phyloP scores from a whole-genome alignment of 2,888 invertebrate species.

The Atherix ibis region DNA sequence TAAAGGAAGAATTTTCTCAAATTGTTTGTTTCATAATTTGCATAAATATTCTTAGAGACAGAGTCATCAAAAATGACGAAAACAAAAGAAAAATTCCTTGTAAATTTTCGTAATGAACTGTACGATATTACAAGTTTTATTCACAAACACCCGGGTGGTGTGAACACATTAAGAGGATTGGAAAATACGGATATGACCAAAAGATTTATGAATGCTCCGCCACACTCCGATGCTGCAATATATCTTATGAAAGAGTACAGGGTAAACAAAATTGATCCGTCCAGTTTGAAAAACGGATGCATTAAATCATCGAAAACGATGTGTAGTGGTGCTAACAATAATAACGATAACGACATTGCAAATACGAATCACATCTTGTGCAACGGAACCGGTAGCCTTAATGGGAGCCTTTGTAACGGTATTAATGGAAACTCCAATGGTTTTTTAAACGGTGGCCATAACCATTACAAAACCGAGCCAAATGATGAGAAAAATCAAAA shows the following conservation, averaged over 20 bases:
- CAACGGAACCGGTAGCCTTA: constrained; percentile 5
- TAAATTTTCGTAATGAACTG: constrained; percentile 33
- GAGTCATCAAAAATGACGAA: too few relatives aligned
- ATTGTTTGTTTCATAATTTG: too few relatives aligned
- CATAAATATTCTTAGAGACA: too few relatives aligned
- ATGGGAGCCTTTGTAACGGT: too few relatives aligned
- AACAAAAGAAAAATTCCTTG: constrained; percentile 17
- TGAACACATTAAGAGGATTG: constrained; percentile 39
- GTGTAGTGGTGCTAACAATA: too few relatives aligned
- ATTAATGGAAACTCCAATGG: not conserved
- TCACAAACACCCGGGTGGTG: constrained; percentile 59
- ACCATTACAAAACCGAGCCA: too few relatives aligned
- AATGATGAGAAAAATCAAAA: too few relatives aligned
- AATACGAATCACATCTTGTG: too few relatives aligned
- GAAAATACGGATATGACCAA: constrained; percentile 22
- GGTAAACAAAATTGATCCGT: constrained; percentile 10
- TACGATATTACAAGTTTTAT: constrained; percentile 52
- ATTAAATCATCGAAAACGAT: too few relatives aligned
- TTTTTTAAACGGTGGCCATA: too few relatives aligned
- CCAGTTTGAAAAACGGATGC: constrained; percentile 1
- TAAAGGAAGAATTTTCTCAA: too few relatives aligned
- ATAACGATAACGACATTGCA: too few relatives aligned
- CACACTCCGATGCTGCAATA: constrained; percentile 31
- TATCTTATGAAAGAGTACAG: constrained; percentile 30
- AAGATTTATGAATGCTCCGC: constrained; percentile 25